Conservation (phyloP, 2,797 vertebrate genomes). For the Trachurus trachurus region DNA sequence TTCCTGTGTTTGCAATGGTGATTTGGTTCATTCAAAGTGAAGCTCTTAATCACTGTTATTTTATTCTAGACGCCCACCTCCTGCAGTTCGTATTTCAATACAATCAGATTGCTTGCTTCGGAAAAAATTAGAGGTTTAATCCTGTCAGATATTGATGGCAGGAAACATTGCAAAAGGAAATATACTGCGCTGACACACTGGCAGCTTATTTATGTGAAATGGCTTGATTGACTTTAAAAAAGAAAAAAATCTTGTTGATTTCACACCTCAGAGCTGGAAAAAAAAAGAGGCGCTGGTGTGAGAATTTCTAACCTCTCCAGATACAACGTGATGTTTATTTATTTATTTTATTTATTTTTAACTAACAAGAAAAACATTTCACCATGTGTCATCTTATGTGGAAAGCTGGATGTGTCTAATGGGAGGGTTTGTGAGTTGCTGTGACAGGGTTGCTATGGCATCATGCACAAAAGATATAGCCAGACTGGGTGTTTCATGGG, state of each 20-base stretch:
- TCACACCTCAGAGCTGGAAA: background rate
- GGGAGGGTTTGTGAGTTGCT: background rate
- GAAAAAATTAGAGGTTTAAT: background rate
- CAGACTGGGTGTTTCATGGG: background rate
- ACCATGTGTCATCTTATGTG: background rate
- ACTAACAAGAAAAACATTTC: background rate
- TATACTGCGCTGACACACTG: too few species aligned
- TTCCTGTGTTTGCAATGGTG: background rate
- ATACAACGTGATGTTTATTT: background rate
- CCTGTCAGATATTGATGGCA: background rate
- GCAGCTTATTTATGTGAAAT: background rate
- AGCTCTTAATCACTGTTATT: background rate
- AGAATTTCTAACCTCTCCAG: background rate
- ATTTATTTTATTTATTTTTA: background rate
- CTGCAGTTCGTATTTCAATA: background rate
- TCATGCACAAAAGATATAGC: background rate
- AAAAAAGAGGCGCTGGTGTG: background rate
- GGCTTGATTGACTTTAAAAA: background rate
- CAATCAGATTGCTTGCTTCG: background rate
- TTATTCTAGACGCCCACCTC: background rate
- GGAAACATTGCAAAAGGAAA: background rate
- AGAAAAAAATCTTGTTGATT: background rate
- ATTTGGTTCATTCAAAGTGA: constrained; percentile 7
- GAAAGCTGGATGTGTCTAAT: too few species aligned
- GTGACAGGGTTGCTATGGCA: background rate